phyloP scores from a whole-genome alignment of 1,140 invertebrate genomes.

The Drosophila parvula region DNA sequence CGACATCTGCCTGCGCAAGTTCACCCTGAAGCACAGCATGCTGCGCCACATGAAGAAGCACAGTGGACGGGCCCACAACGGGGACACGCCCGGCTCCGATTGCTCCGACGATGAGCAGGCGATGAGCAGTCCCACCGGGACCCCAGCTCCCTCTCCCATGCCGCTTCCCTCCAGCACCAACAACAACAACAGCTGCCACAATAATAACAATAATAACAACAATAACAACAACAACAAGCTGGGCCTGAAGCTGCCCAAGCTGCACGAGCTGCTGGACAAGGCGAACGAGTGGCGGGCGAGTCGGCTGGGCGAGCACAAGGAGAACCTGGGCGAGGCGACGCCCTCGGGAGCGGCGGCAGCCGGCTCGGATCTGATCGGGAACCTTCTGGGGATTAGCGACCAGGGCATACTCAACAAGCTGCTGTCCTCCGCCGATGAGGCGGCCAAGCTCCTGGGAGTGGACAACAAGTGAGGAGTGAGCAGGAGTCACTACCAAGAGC shows the following conservation, averaged over 20 bases:
- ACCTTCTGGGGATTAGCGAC: slow-evolving; percentile 94
- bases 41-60: slow-evolving; percentile 95
- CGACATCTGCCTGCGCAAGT: slow-evolving; percentile 91
- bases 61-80: slow-evolving; percentile 83
- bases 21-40: slow-evolving; percentile 97
- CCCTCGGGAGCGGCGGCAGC: slow-evolving; percentile 84
- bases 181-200: slow-evolving; percentile 55
- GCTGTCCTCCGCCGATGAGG: slow-evolving; percentile 93
- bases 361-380: slow-evolving; percentile 92
- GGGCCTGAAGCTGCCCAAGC: slow-evolving; percentile 57
- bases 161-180: slow-evolving; percentile 24
- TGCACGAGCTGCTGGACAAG: slow-evolving; percentile 77
- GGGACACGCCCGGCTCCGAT: slow-evolving; percentile 72
- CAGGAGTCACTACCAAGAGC: background rate
- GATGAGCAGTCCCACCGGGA: slow-evolving; percentile 47
- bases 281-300: slow-evolving; percentile 72
- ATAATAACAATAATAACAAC: slow-evolving; percentile 49
- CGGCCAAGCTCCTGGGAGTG: slow-evolving; percentile 93
- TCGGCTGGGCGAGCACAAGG: slow-evolving; percentile 85
- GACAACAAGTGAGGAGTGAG: slow-evolving; percentile 84
- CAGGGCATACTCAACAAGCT: slow-evolving; percentile 94
- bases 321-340: slow-evolving; percentile 81
- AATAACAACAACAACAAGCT: slow-evolving; percentile 45
- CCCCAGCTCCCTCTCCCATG: slow-evolving; percentile 20
- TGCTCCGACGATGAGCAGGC: slow-evolving; percentile 85